Percentiles rank a stretch among this genome's conserved stretches.
phyloP scores from a whole-genome alignment of 2,113 vertebrate species.

The Girardinichthys multiradiatus region DNA sequence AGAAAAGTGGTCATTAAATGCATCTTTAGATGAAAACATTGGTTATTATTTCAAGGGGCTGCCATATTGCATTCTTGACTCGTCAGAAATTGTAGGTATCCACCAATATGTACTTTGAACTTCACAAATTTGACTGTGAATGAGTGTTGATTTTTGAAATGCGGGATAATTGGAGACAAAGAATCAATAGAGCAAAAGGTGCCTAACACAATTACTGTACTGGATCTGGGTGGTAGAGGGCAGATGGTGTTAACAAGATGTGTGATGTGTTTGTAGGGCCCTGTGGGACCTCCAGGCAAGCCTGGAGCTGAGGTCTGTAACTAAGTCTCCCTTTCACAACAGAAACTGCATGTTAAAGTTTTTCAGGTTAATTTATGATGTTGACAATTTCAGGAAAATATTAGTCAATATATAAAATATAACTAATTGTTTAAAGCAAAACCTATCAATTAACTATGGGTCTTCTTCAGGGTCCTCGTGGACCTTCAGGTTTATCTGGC shows the following conservation, averaged over 20 bases:
- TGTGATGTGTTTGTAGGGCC: conserved; percentile 84
- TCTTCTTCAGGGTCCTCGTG: conserved; percentile 85
- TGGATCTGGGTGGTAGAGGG: conserved; percentile 66
- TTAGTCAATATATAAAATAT: neutral
- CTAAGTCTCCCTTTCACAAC: conserved; percentile 30
- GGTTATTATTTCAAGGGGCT: conserved; percentile 26
- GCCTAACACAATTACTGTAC: conserved; percentile 68
- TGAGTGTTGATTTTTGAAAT: conserved; percentile 62
- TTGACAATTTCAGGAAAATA: neutral
- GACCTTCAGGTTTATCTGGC: conserved; percentile 87
- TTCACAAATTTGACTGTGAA: conserved; percentile 54
- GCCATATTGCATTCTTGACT: neutral
- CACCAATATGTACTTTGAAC: conserved; percentile 20
- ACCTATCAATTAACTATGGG: conserved; percentile 10
- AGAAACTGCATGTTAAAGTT: conserved; percentile 21
- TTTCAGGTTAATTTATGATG: conserved; percentile 2
- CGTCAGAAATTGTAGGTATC: conserved; percentile 10
- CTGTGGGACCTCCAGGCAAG: conserved; percentile 85
- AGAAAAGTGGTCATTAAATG: conserved; percentile 34
- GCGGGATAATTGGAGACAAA: conserved; percentile 58
- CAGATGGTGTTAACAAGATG: conserved; percentile 67
- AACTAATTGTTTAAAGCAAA: neutral
- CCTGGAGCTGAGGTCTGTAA: conserved; percentile 87
- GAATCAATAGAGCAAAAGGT: conserved; percentile 76
- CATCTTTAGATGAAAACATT: conserved; percentile 6